Base-by-base conservation (phyloP, 2,113 vertebrate species). In the Etia nguti region DNA sequence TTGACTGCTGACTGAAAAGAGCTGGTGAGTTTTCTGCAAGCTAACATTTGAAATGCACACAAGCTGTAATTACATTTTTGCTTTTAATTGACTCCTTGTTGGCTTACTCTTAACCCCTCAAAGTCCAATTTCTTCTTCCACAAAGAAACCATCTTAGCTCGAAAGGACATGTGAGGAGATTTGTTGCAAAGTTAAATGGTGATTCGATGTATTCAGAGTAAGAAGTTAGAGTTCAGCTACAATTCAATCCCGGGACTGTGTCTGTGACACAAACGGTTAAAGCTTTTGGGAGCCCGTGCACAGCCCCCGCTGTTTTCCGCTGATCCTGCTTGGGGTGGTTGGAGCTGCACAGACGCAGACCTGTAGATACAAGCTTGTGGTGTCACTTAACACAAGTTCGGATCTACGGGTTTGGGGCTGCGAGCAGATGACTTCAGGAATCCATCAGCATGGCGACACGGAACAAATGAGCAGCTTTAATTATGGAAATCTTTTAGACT, bases 401-500 rank as follows among this genome's bases (percentile, higher is more conserved):
- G 98, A 98, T 98, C 97, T 98, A 98, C 97, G 97, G 98, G 98
- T 99, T 98, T 95, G 97, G 94, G 97, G 96, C 97, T 95, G 95
- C 95, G 94, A 97, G 97, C 97, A 95, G 91, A 87, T 84, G 84
- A 87, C 79, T 56, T 95, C 96, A 95, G 89, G 75, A 62, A 34
- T 89, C 88, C 84, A 52, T 80, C 43, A 82, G 87, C 52, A 3
- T 10, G 75, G 54, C 6, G 8, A 16, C 26, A 57, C 15, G 1
- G 31, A 38, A 26, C 24, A 46, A 29, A 81, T 4, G n/a, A 20
- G 43, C 7, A 43, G 54, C 34, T 62, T 46, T 43, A 52, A 46
- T 26, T 8, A 22, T 6, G 5, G 11, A 38, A 26, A 48, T 11
- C 29, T 65, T 73, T 20, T 60, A 29, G 68, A 29, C 43, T 75